phyloP scores from a whole-genome alignment of 1,140 invertebrate genomes.

The Drosophila lowei region DNA sequence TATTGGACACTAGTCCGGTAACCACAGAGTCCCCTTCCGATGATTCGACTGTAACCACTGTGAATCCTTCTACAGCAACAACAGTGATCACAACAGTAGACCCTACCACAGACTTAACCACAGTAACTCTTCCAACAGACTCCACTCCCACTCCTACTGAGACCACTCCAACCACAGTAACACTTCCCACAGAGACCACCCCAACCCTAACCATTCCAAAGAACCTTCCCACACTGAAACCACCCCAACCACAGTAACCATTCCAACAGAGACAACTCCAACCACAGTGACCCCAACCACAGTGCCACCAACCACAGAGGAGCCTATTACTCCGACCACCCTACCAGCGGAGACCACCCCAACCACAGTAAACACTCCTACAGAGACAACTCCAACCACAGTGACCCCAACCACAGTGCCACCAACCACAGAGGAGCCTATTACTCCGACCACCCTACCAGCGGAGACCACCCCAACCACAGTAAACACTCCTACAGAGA shows the following conservation, averaged over 20 bases:
- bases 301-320: neutral
- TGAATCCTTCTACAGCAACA: no score
- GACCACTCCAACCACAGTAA: neutral
- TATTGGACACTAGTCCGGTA: neutral
- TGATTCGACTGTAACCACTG: no score
- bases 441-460: neutral
- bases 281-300: constrained; percentile 3
- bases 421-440: neutral
- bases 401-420: neutral
- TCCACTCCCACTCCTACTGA: constrained; percentile 3
- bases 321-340: no score
- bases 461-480: constrained; percentile 1
- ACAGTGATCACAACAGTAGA: neutral
- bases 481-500: neutral
- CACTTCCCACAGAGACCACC: neutral
- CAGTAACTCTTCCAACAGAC: no score
- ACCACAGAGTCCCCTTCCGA: no score
- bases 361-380: neutral
- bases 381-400: constrained; percentile 2
- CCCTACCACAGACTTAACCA: neutral
- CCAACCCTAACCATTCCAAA: neutral
- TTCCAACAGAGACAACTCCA: neutral
- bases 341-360: constrained; percentile 1
- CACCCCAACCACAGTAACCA: neutral
- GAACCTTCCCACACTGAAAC: neutral